A percentile compares a stretch with the other conserved stretches of the same genome.
These are phyloP conservation scores for Pholis gunnellus DNA, from an alignment of 2,113 vertebrate species.

Conservation along the genomic window DNA sequence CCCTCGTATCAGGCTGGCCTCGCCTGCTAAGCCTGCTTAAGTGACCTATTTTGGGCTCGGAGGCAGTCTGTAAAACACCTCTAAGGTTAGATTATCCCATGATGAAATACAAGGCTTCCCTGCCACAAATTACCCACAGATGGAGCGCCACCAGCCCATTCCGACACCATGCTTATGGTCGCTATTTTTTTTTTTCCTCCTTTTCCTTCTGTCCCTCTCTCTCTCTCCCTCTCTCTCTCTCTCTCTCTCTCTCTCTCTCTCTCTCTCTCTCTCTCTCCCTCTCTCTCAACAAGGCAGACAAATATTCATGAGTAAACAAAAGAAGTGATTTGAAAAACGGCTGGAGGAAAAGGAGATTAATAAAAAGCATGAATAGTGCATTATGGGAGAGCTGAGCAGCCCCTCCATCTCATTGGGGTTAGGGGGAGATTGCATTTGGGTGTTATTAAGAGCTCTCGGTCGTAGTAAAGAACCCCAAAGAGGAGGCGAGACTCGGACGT, in stretches of 20 bases:
- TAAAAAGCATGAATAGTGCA: slow-evolving; percentile 83
- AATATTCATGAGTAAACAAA: slow-evolving; percentile 87
- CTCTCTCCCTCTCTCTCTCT: slow-evolving; percentile 17
- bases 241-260: slow-evolving; percentile 18
- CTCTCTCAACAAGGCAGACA: slow-evolving; percentile 69
- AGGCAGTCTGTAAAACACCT: slow-evolving; percentile 80
- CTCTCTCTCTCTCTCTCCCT: slow-evolving; percentile 20
- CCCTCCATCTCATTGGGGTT: slow-evolving; percentile 67
- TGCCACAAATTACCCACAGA: slow-evolving; percentile 74
- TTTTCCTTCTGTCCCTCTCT: not conserved
- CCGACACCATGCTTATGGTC: slow-evolving; percentile 41
- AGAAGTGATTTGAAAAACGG: slow-evolving; percentile 83
- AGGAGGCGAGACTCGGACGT: slow-evolving; percentile 22
- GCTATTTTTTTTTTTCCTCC: not conserved
- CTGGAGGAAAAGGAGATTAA: slow-evolving; percentile 81
- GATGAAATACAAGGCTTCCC: slow-evolving; percentile 80
- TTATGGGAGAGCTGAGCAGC: slow-evolving; percentile 68
- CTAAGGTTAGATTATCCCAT: slow-evolving; percentile 82
- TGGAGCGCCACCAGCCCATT: slow-evolving; percentile 55
- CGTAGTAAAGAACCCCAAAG: slow-evolving; percentile 41
- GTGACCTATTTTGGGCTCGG: slow-evolving; percentile 80
- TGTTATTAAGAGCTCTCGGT: slow-evolving; percentile 74
- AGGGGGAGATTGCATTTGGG: slow-evolving; percentile 73
- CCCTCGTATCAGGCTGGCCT: slow-evolving; percentile 55
- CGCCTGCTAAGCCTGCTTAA: slow-evolving; percentile 79